A percentile compares a stretch with the other conserved stretches of the same genome.
These are phyloP conservation scores for Himalopsyche tibetana DNA, from an alignment of 2,888 invertebrate species.

Conservation along the genomic window DNA sequence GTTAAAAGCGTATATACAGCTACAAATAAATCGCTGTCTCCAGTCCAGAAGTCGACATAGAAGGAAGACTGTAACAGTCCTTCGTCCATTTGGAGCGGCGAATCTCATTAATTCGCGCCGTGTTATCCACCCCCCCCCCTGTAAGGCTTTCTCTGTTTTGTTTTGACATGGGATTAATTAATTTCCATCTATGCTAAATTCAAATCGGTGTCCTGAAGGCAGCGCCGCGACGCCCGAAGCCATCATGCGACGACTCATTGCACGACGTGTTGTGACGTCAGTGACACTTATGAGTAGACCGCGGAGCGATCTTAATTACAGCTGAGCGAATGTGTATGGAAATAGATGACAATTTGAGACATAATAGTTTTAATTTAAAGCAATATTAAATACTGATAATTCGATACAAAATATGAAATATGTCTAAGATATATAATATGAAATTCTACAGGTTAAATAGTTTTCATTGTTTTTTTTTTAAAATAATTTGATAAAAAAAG, in stretches of 20 bases:
- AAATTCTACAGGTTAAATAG: no score
- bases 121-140: constrained; percentile 58
- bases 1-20: neutral
- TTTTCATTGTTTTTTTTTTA: no score
- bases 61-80: constrained; percentile 1
- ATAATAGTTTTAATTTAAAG: no score
- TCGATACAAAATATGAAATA: no score
- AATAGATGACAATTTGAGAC: no score
- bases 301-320: constrained; percentile 8
- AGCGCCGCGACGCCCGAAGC: constrained; percentile 3
- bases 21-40: neutral
- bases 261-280: neutral
- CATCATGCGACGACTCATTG: constrained; percentile 10
- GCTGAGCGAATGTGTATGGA: neutral
- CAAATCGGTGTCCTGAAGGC: constrained; percentile 50
- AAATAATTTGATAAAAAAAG: no score
- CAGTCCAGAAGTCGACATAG: constrained; percentile 47
- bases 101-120: constrained; percentile 64
- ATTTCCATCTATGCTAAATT: constrained; percentile 61
- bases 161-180: constrained; percentile 65
- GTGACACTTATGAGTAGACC: constrained; percentile 28
- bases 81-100: constrained; percentile 13
- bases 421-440: no score
- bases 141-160: constrained; percentile 58
- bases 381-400: no score